A percentile compares a stretch with the other conserved stretches of the same genome.
Evolutionary conservation across 2,888 invertebrate genomes (phyloP).

Genomic region (Microctonus hyperodae): DNA sequence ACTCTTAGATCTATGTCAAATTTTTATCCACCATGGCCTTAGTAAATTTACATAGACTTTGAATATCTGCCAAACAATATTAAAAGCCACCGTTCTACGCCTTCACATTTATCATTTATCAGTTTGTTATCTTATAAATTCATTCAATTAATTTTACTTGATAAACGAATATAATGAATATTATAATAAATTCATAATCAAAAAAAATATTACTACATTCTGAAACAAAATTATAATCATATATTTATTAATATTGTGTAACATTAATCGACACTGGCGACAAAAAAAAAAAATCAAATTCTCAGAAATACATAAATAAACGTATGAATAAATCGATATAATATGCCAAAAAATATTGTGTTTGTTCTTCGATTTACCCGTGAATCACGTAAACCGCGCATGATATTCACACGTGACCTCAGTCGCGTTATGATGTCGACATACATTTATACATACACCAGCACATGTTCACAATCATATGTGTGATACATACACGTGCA

Average conservation of each 20-base stretch:
- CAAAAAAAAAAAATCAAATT: not conserved
- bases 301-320: not conserved
- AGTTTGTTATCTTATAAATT: not conserved
- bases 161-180: not conserved
- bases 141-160: not conserved
- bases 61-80: not conserved
- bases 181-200: not conserved
- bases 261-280: not conserved
- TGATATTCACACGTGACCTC: constrained; percentile 10
- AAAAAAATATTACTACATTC: not conserved
- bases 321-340: not conserved
- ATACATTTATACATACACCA: not conserved
- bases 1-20: constrained; percentile 2
- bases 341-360: constrained; percentile 6
- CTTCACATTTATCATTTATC: not conserved
- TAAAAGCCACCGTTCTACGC: not conserved
- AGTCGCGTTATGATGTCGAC: constrained; percentile 1
- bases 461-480: not conserved
- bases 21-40: not conserved
- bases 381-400: constrained; percentile 12
- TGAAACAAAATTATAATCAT: not conserved
- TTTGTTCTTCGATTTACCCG: constrained; percentile 5
- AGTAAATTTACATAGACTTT: constrained; percentile 6
- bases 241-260: not conserved
- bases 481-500: constrained; percentile 16